Conservation (phyloP, 1,140 invertebrate species). For the Orchesella cincta region DNA sequence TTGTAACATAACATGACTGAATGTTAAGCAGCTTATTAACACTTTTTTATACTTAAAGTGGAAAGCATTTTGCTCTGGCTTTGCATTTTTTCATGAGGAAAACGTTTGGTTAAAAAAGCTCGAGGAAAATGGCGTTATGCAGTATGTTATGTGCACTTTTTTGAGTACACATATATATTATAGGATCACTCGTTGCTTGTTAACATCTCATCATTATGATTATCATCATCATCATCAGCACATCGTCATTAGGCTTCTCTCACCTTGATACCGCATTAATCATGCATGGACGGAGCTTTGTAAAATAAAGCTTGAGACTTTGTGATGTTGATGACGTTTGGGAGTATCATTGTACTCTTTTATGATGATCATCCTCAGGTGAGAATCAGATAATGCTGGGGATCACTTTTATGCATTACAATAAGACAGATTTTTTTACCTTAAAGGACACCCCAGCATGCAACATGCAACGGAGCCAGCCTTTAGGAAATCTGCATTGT, state of each 20-base stretch:
- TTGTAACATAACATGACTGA: background rate
- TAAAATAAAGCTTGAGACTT: no score
- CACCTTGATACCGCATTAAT: slow-evolving; percentile 27
- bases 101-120: no score
- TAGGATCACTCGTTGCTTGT: background rate
- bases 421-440: background rate
- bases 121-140: no score
- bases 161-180: background rate
- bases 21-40: slow-evolving; percentile 28
- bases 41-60: background rate
- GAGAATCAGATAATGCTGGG: background rate
- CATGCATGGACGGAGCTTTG: slow-evolving; percentile 9
- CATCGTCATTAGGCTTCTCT: slow-evolving; percentile 22
- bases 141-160: no score
- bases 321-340: no score
- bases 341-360: no score
- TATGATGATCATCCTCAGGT: no score
- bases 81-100: background rate
- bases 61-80: slow-evolving; percentile 7
- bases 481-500: background rate
- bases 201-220: slow-evolving; percentile 24
- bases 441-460: background rate
- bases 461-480: background rate
- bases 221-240: slow-evolving; percentile 15
- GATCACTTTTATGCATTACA: background rate